Conservation (phyloP, 1,140 invertebrate genomes). For the Drosophila quadrilineata region DNA sequence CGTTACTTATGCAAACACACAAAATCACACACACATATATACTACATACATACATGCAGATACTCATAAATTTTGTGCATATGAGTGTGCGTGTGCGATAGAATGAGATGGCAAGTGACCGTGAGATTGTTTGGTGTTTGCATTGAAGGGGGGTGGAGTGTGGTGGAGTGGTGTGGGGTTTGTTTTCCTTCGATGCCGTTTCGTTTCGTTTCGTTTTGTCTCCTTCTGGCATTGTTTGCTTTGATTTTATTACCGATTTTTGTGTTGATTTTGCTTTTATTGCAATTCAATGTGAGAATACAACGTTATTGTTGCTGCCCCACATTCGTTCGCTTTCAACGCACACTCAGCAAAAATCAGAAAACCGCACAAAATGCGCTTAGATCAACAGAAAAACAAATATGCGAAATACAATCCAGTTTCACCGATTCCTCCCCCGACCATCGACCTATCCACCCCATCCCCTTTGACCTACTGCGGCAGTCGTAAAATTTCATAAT, state of each 20-base stretch:
- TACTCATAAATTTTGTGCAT: conserved; percentile 18
- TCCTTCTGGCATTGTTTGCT: conserved; percentile 62
- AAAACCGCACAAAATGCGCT: conserved; percentile 71
- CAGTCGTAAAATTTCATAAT: conserved; percentile 34
- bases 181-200: no score
- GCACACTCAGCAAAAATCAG: conserved; percentile 67
- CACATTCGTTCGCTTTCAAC: conserved; percentile 28
- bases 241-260: conserved; percentile 78
- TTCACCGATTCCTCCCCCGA: not conserved
- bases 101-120: no score
- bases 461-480: no score
- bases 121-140: no score
- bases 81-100: no score
- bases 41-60: not conserved
- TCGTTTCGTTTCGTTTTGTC: conserved; percentile 19
- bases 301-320: conserved; percentile 25
- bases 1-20: conserved; percentile 53
- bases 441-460: no score
- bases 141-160: no score
- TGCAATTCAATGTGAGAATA: conserved; percentile 66
- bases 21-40: conserved; percentile 5
- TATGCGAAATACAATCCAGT: not conserved
- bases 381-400: conserved; percentile 61
- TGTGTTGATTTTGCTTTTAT: conserved; percentile 79
- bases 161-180: no score